phyloP scores from a whole-genome alignment of 2,113 vertebrate genomes.

The Etheostoma cragini region DNA sequence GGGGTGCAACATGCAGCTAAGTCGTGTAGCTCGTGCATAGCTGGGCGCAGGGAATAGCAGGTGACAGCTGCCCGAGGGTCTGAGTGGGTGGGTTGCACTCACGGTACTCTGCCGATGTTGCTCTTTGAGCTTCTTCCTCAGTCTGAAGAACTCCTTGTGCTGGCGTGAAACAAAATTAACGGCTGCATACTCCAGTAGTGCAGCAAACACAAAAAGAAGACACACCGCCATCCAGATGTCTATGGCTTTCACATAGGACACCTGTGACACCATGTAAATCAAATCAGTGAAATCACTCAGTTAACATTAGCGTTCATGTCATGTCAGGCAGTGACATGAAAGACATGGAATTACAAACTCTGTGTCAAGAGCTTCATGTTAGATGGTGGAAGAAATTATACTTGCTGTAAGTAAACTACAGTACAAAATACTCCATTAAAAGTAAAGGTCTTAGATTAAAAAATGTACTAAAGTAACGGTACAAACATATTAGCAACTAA shows the following conservation, averaged over 20 bases:
- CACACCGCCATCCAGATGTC: constrained; percentile 99
- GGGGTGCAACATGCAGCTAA: constrained; percentile 62
- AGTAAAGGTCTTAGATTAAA: not conserved
- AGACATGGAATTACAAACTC: not conserved
- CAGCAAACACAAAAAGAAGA: constrained; percentile 94
- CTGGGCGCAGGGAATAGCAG: constrained; percentile 65
- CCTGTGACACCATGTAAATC: constrained; percentile 76
- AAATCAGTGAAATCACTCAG: not conserved
- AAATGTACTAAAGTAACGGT: not conserved
- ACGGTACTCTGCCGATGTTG: constrained; percentile 86
- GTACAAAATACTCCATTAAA: not conserved
- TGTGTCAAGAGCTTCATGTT: not conserved
- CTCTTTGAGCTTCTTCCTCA: constrained; percentile 87
- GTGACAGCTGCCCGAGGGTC: constrained; percentile 74
- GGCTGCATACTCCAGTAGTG: constrained; percentile 92
- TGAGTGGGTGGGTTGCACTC: constrained; percentile 75
- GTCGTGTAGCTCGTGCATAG: constrained; percentile 56
- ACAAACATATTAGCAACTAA: not conserved
- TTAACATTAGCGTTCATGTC: not conserved
- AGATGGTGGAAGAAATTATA: not conserved
- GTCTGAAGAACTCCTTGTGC: constrained; percentile 93
- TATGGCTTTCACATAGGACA: constrained; percentile 96
- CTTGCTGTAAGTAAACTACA: not conserved
- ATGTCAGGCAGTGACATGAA: not conserved
- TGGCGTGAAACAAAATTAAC: constrained; percentile 96